Evolutionary conservation across 2,888 invertebrate genomes (phyloP), one percentile per base, ranked within the genome.

Genomic region (Prenolepis imparis): DNA sequence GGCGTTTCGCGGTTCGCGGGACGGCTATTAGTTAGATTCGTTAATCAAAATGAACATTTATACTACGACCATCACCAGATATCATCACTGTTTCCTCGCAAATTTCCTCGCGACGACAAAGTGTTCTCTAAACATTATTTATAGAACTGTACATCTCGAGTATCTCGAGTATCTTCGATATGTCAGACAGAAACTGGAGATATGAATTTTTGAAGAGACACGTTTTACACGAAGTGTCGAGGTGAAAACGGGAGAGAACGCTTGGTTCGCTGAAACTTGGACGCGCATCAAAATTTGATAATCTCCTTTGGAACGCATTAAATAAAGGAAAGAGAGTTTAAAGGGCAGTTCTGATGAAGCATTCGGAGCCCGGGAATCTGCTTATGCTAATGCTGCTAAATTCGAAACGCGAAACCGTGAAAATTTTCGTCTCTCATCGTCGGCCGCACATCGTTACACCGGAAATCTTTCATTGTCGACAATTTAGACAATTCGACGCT

Each of bases 381-480:
- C 41, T 70, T 70, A 28, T 24, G 41, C 4, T 57, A 67, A 77
- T 67, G 12, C 9, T 52, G n/a, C 3, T 28, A 28, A 28, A 28
- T 18, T 28, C 12, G 21, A 21, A 74, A 82, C 74, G 64, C 74
- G 32, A 68, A 88, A 88, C 64, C 72, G 88, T 84, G 86, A 86
- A 87, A 88, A 88, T 57, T 28, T 28, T 82, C 75, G 61, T 75
- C 72, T n/a, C 44, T 32, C 28, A 28, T 3, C 59, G 15, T 32
- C 48, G 32, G 21, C 39, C 82, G 74, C 36, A 70, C 61, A 74
- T 55, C 75, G 12, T 6, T 36, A 70, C 57, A 48, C 89, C 89
- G 89, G 89, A 89, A 89, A 85, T 83, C 86, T 86, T 84, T 85
- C 89, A 87, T 89, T 89, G 86, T 63, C 80, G 83, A 86, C 89